Conservation (phyloP, 2,113 vertebrate species). For the Vicugna pacos region DNA sequence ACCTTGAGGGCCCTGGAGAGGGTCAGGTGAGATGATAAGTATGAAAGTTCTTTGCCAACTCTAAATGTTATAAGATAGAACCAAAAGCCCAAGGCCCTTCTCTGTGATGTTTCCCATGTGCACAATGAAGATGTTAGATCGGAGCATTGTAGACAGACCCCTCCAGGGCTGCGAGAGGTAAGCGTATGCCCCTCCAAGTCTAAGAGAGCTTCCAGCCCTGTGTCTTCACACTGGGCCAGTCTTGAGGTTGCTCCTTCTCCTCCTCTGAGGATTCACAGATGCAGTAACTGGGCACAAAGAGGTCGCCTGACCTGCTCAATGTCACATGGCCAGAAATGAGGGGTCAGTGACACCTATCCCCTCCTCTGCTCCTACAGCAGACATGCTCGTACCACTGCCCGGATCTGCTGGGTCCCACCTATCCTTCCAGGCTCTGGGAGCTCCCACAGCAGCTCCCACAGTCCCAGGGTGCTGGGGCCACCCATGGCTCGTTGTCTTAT, state of each 20-base stretch:
- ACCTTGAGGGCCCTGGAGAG: background rate
- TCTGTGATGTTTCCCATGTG: background rate
- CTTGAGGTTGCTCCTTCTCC: background rate
- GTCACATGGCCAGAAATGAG: background rate
- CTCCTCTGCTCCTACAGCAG: background rate
- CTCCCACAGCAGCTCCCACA: background rate
- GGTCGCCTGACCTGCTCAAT: background rate
- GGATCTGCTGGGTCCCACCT: background rate
- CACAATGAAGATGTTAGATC: background rate
- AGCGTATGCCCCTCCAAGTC: background rate
- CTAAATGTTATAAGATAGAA: background rate
- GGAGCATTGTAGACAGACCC: background rate
- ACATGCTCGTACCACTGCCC: background rate
- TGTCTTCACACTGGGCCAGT: background rate
- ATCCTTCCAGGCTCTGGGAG: background rate
- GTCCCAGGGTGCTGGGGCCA: background rate
- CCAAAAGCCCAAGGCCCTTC: background rate
- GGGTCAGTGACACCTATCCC: accelerated
- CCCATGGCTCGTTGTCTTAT: background rate
- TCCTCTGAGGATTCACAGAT: background rate
- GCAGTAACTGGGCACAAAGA: background rate
- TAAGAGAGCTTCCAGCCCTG: background rate
- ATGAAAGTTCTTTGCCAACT: background rate
- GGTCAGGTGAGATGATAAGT: background rate
- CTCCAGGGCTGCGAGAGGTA: background rate